Evolutionary conservation across 2,888 invertebrate genomes (phyloP).

Genomic region (Patella depressa): DNA sequence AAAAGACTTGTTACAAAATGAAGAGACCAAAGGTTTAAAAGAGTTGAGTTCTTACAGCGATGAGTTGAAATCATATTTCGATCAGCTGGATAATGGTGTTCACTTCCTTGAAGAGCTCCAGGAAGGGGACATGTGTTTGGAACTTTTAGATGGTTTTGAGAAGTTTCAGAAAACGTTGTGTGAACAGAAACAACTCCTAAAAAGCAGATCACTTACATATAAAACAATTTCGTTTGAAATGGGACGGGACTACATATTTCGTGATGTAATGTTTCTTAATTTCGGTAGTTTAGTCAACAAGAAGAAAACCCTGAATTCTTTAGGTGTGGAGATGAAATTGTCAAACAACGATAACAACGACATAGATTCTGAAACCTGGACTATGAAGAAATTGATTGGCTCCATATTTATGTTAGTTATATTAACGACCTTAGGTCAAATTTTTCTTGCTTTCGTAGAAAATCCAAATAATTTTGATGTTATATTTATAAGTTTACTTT

Average conservation of each 20-base stretch:
- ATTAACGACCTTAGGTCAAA: conserved; percentile 16
- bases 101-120: conserved; percentile 54
- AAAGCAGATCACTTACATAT: conserved; percentile 35
- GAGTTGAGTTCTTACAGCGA: conserved; percentile 41
- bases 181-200: conserved; percentile 32
- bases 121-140: conserved; percentile 58
- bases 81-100: conserved; percentile 47
- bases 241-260: conserved; percentile 28
- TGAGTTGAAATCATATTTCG: conserved; percentile 38
- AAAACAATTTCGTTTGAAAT: conserved; percentile 39
- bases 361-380: background rate
- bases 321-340: background rate
- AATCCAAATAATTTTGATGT: conserved; percentile 24
- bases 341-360: background rate
- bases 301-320: background rate
- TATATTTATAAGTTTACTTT: conserved; percentile 27
- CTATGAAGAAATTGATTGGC: background rate
- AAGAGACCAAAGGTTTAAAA: conserved; percentile 41
- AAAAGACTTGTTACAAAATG: conserved; percentile 38
- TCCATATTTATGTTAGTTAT: conserved; percentile 18
- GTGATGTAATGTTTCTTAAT: background rate
- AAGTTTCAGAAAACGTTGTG: conserved; percentile 40
- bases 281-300: background rate
- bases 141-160: conserved; percentile 48
- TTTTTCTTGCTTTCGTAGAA: conserved; percentile 17